These are phyloP conservation scores for Drosophila koepferae DNA, from an alignment of 2,888 invertebrate species.

Conservation along the genomic window DNA sequence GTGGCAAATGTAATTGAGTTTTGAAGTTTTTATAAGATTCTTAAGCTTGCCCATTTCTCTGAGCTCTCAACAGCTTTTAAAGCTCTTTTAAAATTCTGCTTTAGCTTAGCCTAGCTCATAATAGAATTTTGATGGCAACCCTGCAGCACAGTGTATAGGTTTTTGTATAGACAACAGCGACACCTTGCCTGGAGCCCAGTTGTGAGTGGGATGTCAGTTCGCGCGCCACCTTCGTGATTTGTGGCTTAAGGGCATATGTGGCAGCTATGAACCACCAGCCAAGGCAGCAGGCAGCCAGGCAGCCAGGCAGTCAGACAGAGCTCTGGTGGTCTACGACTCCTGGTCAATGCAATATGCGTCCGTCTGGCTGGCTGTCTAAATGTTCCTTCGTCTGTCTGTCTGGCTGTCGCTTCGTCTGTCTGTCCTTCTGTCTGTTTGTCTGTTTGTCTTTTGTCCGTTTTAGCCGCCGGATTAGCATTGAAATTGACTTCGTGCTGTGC, in stretches of 20 bases:
- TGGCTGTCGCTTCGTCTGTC: constrained; percentile 7
- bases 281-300: neutral
- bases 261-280: constrained; percentile 25
- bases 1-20: neutral
- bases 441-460: constrained; percentile 37
- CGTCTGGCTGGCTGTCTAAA: constrained; percentile 10
- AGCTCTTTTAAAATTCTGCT: neutral
- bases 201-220: constrained; percentile 78
- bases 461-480: constrained; percentile 80
- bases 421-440: neutral
- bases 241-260: constrained; percentile 76
- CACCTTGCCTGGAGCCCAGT: constrained; percentile 67
- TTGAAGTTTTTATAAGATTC: too few relatives aligned
- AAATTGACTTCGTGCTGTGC: constrained; percentile 80
- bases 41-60: too few relatives aligned
- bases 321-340: constrained; percentile 67
- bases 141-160: constrained; percentile 47
- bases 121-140: neutral
- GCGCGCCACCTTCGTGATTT: constrained; percentile 79
- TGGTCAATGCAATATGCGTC: constrained; percentile 56
- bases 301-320: constrained; percentile 10
- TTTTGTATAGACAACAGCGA: constrained; percentile 37
- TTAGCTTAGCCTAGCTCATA: neutral
- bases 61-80: neutral
- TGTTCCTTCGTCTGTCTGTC: constrained; percentile 15